Evolutionary conservation across 2,888 invertebrate genomes (phyloP).

Genomic region (Carabus problematicus): DNA sequence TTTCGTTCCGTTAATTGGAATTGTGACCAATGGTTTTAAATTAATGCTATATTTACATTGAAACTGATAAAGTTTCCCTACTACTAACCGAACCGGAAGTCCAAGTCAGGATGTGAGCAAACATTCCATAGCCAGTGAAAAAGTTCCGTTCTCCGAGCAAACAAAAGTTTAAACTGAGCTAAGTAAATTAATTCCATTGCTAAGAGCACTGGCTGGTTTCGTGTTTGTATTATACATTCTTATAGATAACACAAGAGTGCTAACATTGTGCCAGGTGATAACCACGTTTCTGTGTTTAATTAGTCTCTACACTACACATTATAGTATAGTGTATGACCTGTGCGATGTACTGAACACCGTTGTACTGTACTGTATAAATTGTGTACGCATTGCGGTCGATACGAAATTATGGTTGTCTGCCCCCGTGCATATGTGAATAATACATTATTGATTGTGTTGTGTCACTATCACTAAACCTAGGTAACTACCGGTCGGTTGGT

Average conservation of each 20-base stretch:
- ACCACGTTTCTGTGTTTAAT: conserved; percentile 23
- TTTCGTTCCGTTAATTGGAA: no score
- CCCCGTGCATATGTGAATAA: conserved; percentile 30
- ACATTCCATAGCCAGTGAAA: conserved; percentile 3
- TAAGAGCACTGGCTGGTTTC: conserved; percentile 8
- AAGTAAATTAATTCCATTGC: conserved; percentile 11
- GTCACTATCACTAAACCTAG: conserved; percentile 14
- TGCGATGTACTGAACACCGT: not conserved
- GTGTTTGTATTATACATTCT: conserved; percentile 28
- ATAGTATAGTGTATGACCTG: conserved; percentile 12
- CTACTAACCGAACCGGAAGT: conserved; percentile 34
- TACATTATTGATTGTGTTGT: conserved; percentile 35
- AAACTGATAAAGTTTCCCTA: conserved; percentile 33
- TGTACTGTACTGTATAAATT: conserved; percentile 6
- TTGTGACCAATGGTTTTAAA: no score
- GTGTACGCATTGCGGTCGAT: not conserved
- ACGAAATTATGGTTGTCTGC: conserved; percentile 1
- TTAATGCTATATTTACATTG: conserved; percentile 9
- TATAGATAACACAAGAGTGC: conserved; percentile 15
- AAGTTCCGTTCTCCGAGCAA: conserved; percentile 6
- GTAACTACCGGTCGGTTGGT: conserved; percentile 24
- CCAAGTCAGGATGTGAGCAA: conserved; percentile 25
- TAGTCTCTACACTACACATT: conserved; percentile 11
- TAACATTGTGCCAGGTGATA: conserved; percentile 28
- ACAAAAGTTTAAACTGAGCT: conserved; percentile 14